These are phyloP conservation scores for Caenorhabditis auriculariae DNA, from an alignment of 2,888 invertebrate species.

Conservation along the genomic window DNA sequence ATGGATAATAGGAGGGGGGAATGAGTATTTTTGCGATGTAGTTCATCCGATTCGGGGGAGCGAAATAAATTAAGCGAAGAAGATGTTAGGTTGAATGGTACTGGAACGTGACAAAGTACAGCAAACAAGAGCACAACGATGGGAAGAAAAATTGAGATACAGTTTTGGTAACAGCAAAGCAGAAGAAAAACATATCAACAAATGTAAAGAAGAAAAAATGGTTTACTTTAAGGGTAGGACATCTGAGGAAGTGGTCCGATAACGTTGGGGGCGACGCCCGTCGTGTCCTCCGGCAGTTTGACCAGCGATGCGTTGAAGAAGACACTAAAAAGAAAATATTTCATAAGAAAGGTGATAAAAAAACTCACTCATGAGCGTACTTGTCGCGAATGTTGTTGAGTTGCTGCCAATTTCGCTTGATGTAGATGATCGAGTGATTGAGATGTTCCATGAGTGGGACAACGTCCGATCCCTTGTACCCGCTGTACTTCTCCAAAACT, in stretches of 20 bases:
- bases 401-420: slow-evolving; percentile 19
- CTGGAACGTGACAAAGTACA: not conserved
- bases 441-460: slow-evolving; percentile 48
- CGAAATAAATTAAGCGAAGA: not conserved
- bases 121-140: too few species aligned
- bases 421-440: slow-evolving; percentile 51
- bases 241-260: slow-evolving; percentile 1
- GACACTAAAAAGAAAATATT: slow-evolving; percentile 26
- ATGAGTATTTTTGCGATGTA: too few species aligned
- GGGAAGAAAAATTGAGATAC: not conserved
- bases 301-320: slow-evolving; percentile 32
- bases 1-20: too few species aligned
- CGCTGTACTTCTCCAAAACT: slow-evolving; percentile 55
- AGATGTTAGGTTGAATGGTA: not conserved
- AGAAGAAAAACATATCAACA: too few species aligned
- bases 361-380: slow-evolving; percentile 54
- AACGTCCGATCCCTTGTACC: slow-evolving; percentile 45
- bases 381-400: slow-evolving; percentile 45
- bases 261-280: not conserved
- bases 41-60: not conserved
- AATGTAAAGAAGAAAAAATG: not conserved
- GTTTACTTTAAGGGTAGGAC: slow-evolving; percentile 7
- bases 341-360: not conserved
- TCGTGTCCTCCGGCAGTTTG: slow-evolving; percentile 17
- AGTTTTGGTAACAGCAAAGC: too few species aligned